Percentiles rank a stretch among this genome's conserved stretches.
Evolutionary conservation across 2,113 vertebrate species (phyloP).

Genomic region (Argyrosomus japonicus): DNA sequence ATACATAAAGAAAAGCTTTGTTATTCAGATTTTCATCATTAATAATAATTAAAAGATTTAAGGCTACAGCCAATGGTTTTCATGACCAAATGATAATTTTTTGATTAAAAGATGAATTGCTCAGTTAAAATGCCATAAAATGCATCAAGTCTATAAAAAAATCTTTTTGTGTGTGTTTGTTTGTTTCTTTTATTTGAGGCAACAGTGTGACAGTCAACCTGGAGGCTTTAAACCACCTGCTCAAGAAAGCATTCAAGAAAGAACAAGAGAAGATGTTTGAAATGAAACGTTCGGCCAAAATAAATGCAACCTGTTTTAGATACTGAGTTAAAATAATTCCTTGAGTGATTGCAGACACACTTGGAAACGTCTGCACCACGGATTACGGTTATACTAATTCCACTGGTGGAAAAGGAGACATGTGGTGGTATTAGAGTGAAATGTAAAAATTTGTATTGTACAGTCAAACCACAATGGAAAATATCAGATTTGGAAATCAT

Average conservation of each 20-base stretch:
- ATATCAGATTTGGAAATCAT: background rate
- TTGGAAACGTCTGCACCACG: conserved; percentile 20
- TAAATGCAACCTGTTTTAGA: conserved; percentile 28
- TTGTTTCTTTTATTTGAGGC: background rate
- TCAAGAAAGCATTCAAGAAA: background rate
- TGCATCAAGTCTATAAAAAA: background rate
- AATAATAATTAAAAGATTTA: too few relatives aligned
- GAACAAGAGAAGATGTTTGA: conserved; percentile 17
- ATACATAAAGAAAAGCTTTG: too few relatives aligned
- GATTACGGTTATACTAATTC: background rate
- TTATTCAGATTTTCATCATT: too few relatives aligned
- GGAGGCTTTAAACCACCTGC: background rate
- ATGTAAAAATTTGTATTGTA: background rate
- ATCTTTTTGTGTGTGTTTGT: background rate
- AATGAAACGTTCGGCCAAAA: conserved; percentile 27
- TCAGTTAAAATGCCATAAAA: background rate
- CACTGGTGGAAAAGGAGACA: background rate
- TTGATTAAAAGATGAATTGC: too few relatives aligned
- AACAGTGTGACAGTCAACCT: background rate
- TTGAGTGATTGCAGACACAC: conserved; percentile 27
- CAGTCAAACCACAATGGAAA: background rate
- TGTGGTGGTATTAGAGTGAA: background rate
- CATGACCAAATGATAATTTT: too few relatives aligned
- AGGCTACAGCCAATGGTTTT: too few relatives aligned
- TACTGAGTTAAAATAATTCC: conserved; percentile 5